Conservation (phyloP, 2,797 vertebrate species). For the Setipinna tenuifilis region DNA sequence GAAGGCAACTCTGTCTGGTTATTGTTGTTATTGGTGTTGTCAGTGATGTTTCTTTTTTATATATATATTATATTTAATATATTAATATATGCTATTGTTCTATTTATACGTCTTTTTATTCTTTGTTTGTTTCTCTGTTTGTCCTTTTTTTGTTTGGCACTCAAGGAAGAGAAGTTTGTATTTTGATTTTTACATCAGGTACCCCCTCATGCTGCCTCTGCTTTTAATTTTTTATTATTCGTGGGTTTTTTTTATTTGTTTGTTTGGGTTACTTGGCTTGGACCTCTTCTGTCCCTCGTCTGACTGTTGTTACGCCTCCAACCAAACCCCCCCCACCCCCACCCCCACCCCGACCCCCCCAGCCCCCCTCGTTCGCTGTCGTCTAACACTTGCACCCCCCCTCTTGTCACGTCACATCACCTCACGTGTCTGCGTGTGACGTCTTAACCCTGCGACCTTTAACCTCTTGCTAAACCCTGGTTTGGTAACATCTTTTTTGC, state of each 20-base stretch:
- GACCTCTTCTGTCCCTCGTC: background rate
- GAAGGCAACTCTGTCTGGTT: constrained; percentile 7
- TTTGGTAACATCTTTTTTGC: constrained; percentile 26
- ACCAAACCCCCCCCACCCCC: no score
- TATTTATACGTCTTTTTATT: constrained; percentile 37
- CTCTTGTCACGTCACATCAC: background rate
- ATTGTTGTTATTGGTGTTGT: constrained; percentile 33
- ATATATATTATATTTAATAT: no score
- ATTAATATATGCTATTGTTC: background rate
- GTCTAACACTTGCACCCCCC: background rate
- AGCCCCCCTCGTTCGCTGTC: background rate
- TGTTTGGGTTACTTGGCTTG: background rate
- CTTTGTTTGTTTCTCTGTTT: constrained; percentile 67
- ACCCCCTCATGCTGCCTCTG: constrained; percentile 72
- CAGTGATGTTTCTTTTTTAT: background rate
- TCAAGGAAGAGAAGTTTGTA: constrained; percentile 98
- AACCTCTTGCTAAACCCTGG: background rate
- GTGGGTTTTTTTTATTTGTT: constrained; percentile 35
- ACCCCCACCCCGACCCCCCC: no score
- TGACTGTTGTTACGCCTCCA: background rate
- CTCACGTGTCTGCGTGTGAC: background rate
- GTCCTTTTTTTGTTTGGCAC: constrained; percentile 77
- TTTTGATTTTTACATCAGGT: constrained; percentile 99
- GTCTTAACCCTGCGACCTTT: background rate
- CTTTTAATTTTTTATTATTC: constrained; percentile 49